Percentiles rank a stretch among this genome's conserved stretches.
phyloP scores from a whole-genome alignment of 2,113 vertebrate species.

The Gnathonemus echidnorhynchus region DNA sequence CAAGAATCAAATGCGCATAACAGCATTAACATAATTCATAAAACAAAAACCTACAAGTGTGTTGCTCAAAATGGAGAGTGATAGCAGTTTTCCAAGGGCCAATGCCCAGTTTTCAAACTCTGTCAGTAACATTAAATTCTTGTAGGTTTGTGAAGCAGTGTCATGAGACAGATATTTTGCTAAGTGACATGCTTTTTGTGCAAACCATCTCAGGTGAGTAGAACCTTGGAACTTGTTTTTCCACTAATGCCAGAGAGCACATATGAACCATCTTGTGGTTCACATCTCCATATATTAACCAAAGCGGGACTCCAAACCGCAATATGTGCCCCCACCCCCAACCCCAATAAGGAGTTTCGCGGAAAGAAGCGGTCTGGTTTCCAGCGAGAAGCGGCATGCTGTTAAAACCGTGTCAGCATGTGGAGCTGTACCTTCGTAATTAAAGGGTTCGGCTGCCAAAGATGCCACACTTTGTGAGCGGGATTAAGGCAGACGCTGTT shows the following conservation, averaged over 20 bases:
- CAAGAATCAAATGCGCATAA: background rate
- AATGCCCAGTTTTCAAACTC: background rate
- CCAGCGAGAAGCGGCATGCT: constrained; percentile 35
- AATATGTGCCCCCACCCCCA: background rate
- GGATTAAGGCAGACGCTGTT: background rate
- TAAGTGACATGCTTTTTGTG: background rate
- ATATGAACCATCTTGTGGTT: background rate
- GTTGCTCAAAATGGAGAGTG: background rate
- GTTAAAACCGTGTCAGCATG: constrained; percentile 45
- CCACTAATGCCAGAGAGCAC: background rate
- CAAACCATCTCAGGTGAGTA: background rate
- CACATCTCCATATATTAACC: background rate
- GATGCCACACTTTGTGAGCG: constrained; percentile 14
- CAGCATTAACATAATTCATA: background rate
- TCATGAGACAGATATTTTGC: background rate
- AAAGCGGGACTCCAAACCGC: background rate
- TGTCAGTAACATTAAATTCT: background rate
- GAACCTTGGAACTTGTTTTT: background rate
- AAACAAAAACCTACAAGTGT: background rate
- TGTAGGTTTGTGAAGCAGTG: background rate
- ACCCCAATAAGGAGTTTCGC: constrained; percentile 31
- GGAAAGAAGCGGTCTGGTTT: constrained; percentile 38
- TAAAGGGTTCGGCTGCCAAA: constrained; percentile 39
- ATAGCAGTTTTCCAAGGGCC: background rate
- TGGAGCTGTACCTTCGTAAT: constrained; percentile 35